A percentile compares a stretch with the other conserved stretches of the same genome.
phyloP scores from a whole-genome alignment of 2,888 invertebrate genomes.

The Agrotis puta region DNA sequence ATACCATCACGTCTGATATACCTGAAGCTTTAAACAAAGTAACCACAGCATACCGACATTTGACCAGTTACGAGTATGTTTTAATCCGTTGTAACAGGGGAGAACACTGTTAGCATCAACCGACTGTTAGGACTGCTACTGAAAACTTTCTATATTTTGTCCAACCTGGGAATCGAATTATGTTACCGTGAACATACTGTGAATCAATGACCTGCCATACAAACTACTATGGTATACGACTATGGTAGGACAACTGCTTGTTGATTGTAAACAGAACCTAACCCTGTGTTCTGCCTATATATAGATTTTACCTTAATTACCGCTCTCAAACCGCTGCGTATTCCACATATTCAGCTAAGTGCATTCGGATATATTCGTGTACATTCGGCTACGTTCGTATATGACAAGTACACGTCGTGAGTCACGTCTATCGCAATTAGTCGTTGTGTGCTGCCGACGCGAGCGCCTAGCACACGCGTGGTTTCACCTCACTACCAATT shows the following conservation, averaged over 20 bases:
- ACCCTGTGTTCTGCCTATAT: neutral
- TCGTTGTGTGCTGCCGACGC: constrained; percentile 68
- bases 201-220: neutral
- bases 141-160: no score
- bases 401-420: constrained; percentile 59
- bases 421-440: constrained; percentile 77
- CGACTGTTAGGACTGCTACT: neutral
- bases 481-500: constrained; percentile 80
- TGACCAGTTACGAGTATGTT: no score
- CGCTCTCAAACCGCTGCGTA: constrained; percentile 16
- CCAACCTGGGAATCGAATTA: neutral
- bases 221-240: neutral
- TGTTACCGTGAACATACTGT: no score
- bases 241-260: neutral
- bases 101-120: no score
- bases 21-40: no score
- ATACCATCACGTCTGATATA: no score
- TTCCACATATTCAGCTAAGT: constrained; percentile 38
- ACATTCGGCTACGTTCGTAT: constrained; percentile 37
- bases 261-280: neutral
- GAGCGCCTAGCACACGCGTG: constrained; percentile 74
- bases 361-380: constrained; percentile 42
- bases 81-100: no score
- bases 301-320: constrained; percentile 37
- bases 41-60: no score